phyloP scores from a whole-genome alignment of 2,888 invertebrate genomes.

The Caenorhabditis angaria region DNA sequence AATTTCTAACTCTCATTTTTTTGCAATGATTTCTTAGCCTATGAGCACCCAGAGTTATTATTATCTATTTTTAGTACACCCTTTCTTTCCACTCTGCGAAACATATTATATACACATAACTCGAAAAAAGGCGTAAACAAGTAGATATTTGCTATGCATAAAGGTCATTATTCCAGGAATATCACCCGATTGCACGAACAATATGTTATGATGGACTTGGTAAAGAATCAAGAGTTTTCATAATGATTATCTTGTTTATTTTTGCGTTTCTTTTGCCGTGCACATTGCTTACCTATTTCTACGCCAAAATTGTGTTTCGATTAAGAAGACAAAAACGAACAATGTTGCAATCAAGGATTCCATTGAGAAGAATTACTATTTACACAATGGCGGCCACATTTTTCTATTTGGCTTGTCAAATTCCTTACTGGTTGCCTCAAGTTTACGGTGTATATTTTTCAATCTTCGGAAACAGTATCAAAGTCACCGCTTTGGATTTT shows the following conservation, averaged over 20 bases:
- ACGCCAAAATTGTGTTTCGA: conserved; percentile 53
- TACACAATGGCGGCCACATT: conserved; percentile 59
- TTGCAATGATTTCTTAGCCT: too few species aligned
- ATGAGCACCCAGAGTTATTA: too few species aligned
- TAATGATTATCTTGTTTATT: conserved; percentile 43
- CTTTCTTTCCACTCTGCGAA: too few species aligned
- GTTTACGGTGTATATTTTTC: conserved; percentile 38
- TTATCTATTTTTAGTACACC: too few species aligned
- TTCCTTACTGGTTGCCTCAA: conserved; percentile 60
- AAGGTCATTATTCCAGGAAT: conserved; percentile 27
- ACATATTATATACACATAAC: too few species aligned
- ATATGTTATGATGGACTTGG: conserved; percentile 56
- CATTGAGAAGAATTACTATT: conserved; percentile 57
- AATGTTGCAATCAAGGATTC: conserved; percentile 59
- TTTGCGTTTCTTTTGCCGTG: conserved; percentile 57
- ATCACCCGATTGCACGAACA: conserved; percentile 31
- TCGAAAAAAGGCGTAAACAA: too few species aligned
- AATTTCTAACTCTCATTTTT: too few species aligned
- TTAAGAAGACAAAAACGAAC: conserved; percentile 51
- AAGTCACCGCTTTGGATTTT: conserved; percentile 5
- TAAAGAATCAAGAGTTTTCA: conserved; percentile 42
- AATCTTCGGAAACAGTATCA: conserved; percentile 16
- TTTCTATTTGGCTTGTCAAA: conserved; percentile 57
- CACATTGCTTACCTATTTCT: conserved; percentile 54
- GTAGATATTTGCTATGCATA: neutral